phyloP scores from a whole-genome alignment of 1,140 invertebrate genomes.

The Tribolium castaneum region DNA sequence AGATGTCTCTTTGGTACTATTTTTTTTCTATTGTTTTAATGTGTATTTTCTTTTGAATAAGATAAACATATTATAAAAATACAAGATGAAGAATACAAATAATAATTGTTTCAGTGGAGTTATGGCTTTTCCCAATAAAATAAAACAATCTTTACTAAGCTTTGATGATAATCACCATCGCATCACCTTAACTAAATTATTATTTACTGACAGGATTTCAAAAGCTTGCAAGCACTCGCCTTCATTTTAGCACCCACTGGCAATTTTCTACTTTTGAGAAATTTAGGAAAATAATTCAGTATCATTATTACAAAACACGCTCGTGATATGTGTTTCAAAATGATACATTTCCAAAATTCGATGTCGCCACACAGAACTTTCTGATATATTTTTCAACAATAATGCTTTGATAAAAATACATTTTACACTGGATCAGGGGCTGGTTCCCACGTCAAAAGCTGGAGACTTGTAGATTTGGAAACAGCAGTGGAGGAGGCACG shows the following conservation, averaged over 20 bases:
- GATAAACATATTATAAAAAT: too few species aligned
- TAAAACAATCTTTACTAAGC: too few species aligned
- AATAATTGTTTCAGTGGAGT: too few species aligned
- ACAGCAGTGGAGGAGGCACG: constrained; percentile 40
- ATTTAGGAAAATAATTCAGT: neutral
- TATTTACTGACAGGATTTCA: too few species aligned
- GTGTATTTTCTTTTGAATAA: too few species aligned
- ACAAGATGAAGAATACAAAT: too few species aligned
- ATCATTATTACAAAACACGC: neutral
- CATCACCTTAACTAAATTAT: too few species aligned
- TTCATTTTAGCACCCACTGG: neutral
- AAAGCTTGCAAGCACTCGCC: neutral
- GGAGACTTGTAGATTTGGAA: constrained; percentile 61
- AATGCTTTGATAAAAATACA: neutral
- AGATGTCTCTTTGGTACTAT: too few species aligned
- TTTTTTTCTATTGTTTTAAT: too few species aligned
- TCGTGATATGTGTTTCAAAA: neutral
- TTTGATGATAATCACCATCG: too few species aligned
- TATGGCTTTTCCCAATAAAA: too few species aligned
- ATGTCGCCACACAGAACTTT: neutral
- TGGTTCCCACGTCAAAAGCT: constrained; percentile 61
- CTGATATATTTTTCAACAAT: neutral
- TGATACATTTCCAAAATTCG: neutral
- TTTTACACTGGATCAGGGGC: constrained; percentile 60
- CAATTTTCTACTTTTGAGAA: too few species aligned